These are phyloP conservation scores for Mastigias papua DNA, from an alignment of 30 jellyfish, hydroid and myxozoan genomes.

Conservation along the genomic window DNA sequence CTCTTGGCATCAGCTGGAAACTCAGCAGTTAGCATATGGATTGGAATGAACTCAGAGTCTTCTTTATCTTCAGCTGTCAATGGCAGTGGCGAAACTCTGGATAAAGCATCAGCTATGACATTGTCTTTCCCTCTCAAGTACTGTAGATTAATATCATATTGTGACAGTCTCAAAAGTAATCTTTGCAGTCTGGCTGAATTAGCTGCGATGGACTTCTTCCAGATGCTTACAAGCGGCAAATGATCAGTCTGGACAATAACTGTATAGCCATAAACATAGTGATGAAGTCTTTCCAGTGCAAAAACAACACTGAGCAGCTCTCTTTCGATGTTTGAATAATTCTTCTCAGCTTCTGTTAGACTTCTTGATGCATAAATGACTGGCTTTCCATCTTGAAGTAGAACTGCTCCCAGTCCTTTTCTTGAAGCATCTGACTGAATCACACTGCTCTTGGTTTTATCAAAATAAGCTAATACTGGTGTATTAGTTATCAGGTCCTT, in stretches of 20 bases:
- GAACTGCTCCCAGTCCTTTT: constrained; percentile 41
- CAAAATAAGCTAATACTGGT: constrained; percentile 48
- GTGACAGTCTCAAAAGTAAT: constrained; percentile 7
- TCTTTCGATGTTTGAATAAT: constrained; percentile 16
- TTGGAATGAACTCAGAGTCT: constrained; percentile 15
- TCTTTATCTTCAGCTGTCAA: constrained; percentile 9
- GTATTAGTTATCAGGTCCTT: constrained; percentile 29
- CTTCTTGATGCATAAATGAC: constrained; percentile 63
- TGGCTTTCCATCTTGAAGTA: constrained; percentile 66
- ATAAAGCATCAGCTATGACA: constrained; percentile 23
- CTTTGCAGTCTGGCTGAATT: constrained; percentile 5
- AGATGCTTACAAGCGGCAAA: constrained; percentile 31
- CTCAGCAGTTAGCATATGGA: constrained; percentile 18
- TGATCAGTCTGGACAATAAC: constrained; percentile 24
- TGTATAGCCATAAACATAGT: constrained; percentile 41
- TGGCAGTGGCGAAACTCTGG: constrained; percentile 26
- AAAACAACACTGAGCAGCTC: constrained; percentile 15
- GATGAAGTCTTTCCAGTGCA: constrained; percentile 43
- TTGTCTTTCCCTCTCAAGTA: constrained; percentile 9
- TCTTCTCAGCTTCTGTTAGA: constrained; percentile 47
- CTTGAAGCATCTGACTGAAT: constrained; percentile 57
- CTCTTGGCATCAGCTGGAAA: constrained; percentile 21
- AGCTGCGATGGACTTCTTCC: constrained; percentile 21
- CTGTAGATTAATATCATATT: neutral
- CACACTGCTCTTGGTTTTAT: constrained; percentile 20